These are phyloP conservation scores for Heterodera carotae DNA, from an alignment of 1,140 invertebrate genomes.

Conservation along the genomic window DNA sequence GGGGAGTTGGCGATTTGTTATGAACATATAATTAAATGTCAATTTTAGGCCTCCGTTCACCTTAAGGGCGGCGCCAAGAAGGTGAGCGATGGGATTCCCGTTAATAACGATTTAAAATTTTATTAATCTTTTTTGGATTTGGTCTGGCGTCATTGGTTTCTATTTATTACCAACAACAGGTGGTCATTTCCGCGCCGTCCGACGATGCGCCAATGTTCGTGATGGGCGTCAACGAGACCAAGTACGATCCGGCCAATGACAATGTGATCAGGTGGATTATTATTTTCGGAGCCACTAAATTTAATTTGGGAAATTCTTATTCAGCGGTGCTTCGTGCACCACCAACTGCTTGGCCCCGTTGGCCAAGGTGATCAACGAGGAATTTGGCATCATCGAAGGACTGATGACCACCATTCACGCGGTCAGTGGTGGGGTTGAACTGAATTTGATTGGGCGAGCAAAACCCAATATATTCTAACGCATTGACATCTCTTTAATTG, in stretches of 20 bases:
- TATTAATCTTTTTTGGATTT: conserved; percentile 68
- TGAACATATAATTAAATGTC: conserved; percentile 62
- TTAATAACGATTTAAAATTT: no score
- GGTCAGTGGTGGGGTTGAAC: conserved; percentile 90
- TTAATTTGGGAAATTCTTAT: background rate
- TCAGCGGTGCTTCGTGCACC: conserved; percentile 94
- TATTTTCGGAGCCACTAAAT: background rate
- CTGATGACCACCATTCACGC: conserved; percentile 99
- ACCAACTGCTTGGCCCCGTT: conserved; percentile 98
- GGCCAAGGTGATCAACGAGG: conserved; percentile 92
- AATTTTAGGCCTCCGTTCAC: conserved; percentile 65
- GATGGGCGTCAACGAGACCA: conserved; percentile 85
- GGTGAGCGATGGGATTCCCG: conserved; percentile 48
- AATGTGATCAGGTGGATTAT: conserved; percentile 70
- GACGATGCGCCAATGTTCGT: conserved; percentile 98
- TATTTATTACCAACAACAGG: conserved; percentile 67
- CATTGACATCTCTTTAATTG: background rate
- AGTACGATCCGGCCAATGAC: conserved; percentile 79
- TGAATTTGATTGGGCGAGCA: conserved; percentile 99
- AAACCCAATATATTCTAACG: background rate
- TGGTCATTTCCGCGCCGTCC: conserved; percentile 95
- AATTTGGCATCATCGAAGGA: conserved; percentile 91
- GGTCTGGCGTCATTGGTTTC: conserved; percentile 66
- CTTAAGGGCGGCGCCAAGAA: conserved; percentile 70
- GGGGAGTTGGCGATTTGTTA: conserved; percentile 78